Percentiles rank a stretch among this genome's conserved stretches.
Evolutionary conservation across 2,888 invertebrate species (phyloP).

Genomic region (Cephalotes varians): DNA sequence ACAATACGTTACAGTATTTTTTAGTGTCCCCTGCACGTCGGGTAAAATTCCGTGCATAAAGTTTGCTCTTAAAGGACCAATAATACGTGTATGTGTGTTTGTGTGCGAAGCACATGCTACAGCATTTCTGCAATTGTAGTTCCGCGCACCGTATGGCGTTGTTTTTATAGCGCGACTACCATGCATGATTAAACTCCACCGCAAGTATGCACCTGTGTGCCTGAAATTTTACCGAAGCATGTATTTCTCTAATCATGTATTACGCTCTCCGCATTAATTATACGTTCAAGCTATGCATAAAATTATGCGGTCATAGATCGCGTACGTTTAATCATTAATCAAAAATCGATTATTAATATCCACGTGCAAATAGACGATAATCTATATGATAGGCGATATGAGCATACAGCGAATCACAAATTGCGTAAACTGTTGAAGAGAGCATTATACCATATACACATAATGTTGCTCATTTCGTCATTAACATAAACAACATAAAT

Average conservation of each 20-base stretch:
- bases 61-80: constrained; percentile 34
- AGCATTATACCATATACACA: neutral
- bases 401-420: neutral
- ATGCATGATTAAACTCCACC: constrained; percentile 50
- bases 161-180: constrained; percentile 45
- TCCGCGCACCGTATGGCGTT: constrained; percentile 18
- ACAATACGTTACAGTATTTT: constrained; percentile 31
- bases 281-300: constrained; percentile 25
- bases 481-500: neutral
- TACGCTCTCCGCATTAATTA: constrained; percentile 38
- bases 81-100: neutral
- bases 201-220: constrained; percentile 46
- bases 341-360: constrained; percentile 39
- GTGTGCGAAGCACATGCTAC: neutral
- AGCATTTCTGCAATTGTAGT: constrained; percentile 33
- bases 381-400: neutral
- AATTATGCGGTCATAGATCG: constrained; percentile 30
- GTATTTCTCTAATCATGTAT: constrained; percentile 37
- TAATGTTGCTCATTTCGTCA: neutral
- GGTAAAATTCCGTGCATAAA: constrained; percentile 39
- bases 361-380: constrained; percentile 10
- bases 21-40: neutral
- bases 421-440: neutral
- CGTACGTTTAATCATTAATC: constrained; percentile 30
- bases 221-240: constrained; percentile 32